Conservation (phyloP, 2,888 invertebrate species). For the Spodoptera picta region DNA sequence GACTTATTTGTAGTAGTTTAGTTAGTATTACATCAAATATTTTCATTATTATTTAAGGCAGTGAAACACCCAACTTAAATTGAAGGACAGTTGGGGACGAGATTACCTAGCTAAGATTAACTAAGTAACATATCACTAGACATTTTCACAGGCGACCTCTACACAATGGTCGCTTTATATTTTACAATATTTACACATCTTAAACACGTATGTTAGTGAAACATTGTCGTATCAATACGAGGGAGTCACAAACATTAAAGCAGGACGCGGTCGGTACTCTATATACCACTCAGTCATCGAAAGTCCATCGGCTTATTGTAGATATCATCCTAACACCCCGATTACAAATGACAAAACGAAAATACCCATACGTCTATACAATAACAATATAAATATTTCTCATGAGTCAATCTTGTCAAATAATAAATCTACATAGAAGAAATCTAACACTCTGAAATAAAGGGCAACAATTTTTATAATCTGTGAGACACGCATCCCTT, state of each 20-base stretch:
- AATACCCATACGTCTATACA: conserved; percentile 82
- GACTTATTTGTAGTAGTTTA: conserved; percentile 85
- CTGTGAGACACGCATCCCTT: conserved; percentile 70
- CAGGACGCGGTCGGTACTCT: conserved; percentile 78
- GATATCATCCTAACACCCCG: conserved; percentile 80
- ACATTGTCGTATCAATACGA: conserved; percentile 70
- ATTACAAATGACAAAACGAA: conserved; percentile 81
- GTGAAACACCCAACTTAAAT: conserved; percentile 88
- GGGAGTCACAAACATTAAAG: conserved; percentile 77
- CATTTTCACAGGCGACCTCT: conserved; percentile 86
- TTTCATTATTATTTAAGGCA: conserved; percentile 86
- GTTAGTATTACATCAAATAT: conserved; percentile 83
- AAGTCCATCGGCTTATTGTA: conserved; percentile 86
- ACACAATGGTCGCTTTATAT: conserved; percentile 83
- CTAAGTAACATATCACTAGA: conserved; percentile 86
- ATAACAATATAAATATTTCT: conserved; percentile 84
- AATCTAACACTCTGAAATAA: conserved; percentile 82
- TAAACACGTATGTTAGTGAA: conserved; percentile 79
- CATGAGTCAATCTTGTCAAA: conserved; percentile 81
- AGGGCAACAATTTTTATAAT: conserved; percentile 77
- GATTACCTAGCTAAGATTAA: conserved; percentile 88
- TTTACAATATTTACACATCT: conserved; percentile 88
- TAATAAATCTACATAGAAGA: conserved; percentile 83
- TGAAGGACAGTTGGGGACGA: conserved; percentile 88
- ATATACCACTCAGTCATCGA: conserved; percentile 83